Conservation (phyloP, 2,888 invertebrate species). For the Xestia rhomboidea region DNA sequence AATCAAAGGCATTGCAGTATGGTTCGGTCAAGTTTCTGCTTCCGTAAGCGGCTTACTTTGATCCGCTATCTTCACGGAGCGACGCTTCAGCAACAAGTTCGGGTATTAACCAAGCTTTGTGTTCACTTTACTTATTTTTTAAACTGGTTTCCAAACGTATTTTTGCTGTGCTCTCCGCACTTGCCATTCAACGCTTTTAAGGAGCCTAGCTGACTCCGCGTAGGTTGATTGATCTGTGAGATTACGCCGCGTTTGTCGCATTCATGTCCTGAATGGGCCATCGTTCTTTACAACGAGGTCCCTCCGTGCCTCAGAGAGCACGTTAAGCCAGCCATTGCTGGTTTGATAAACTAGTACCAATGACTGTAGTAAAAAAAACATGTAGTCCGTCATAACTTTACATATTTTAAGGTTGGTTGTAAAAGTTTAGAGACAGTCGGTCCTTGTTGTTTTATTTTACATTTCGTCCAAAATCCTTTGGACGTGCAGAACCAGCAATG, state of each 20-base stretch:
- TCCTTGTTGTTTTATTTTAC: slow-evolving; percentile 15
- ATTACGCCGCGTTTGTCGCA: slow-evolving; percentile 47
- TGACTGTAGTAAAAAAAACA: neutral
- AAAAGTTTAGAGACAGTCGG: neutral
- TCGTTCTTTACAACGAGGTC: slow-evolving; percentile 15
- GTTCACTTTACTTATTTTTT: slow-evolving; percentile 64
- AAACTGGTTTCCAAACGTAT: slow-evolving; percentile 49
- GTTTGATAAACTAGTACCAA: neutral
- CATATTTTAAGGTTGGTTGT: neutral
- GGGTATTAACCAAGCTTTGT: slow-evolving; percentile 67
- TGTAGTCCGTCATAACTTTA: neutral
- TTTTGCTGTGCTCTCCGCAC: slow-evolving; percentile 33
- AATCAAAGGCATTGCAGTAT: slow-evolving; percentile 69
- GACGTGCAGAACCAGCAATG: slow-evolving; percentile 34
- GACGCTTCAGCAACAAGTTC: slow-evolving; percentile 72
- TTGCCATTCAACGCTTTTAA: slow-evolving; percentile 35
- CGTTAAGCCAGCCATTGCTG: slow-evolving; percentile 12
- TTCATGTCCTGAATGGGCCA: slow-evolving; percentile 34
- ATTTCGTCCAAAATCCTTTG: slow-evolving; percentile 33
- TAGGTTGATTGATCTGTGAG: slow-evolving; percentile 36
- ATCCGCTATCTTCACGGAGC: slow-evolving; percentile 71
- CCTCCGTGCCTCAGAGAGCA: neutral
- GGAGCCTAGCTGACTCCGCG: slow-evolving; percentile 17
- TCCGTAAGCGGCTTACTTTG: slow-evolving; percentile 74
- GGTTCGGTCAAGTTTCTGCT: slow-evolving; percentile 71